These are phyloP conservation scores for Rhaphigaster nebulosa DNA, from an alignment of 2,888 invertebrate genomes.

Conservation along the genomic window DNA sequence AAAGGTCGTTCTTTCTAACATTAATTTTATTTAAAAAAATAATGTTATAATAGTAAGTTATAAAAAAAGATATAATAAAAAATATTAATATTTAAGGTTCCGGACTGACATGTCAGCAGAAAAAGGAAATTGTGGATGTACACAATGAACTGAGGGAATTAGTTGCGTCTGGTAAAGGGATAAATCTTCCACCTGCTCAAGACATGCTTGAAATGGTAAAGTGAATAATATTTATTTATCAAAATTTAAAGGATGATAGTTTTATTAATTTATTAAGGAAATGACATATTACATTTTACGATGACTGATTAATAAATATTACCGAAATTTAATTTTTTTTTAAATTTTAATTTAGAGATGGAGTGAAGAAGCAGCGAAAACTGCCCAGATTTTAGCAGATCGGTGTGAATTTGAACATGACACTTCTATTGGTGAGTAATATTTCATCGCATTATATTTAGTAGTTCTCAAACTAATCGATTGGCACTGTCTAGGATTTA, in stretches of 20 bases:
- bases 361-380: not conserved
- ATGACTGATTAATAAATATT: not conserved
- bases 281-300: not conserved
- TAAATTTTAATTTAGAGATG: not conserved
- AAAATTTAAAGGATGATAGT: too few relatives aligned
- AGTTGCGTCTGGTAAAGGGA: not conserved
- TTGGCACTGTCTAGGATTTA: too few relatives aligned
- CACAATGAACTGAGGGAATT: not conserved
- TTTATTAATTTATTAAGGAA: not conserved
- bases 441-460: too few relatives aligned
- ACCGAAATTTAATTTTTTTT: not conserved
- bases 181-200: not conserved
- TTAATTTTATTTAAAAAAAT: too few relatives aligned
- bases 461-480: too few relatives aligned
- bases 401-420: not conserved
- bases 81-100: not conserved
- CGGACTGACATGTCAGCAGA: not conserved
- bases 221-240: not conserved
- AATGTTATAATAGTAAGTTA: too few relatives aligned
- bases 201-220: conserved; percentile 26
- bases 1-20: too few relatives aligned
- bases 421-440: not conserved
- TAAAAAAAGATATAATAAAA: not conserved
- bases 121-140: not conserved
- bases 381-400: not conserved